Percentiles rank a stretch among this genome's conserved stretches.
phyloP scores from a whole-genome alignment of 2,113 vertebrate genomes.

The Scomber japonicus region DNA sequence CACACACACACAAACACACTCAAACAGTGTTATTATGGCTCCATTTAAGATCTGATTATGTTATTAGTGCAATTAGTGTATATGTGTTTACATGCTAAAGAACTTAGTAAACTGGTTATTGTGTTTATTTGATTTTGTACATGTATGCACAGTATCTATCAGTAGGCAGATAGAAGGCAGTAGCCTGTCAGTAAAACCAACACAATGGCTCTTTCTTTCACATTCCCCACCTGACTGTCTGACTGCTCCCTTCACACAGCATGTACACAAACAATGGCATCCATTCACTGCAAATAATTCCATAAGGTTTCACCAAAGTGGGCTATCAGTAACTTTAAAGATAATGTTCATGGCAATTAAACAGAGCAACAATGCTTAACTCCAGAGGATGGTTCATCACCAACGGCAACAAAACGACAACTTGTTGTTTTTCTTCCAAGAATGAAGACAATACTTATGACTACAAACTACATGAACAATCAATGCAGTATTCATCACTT shows the following conservation, averaged over 20 bases:
- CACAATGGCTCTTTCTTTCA: constrained; percentile 31
- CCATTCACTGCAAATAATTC: constrained; percentile 1
- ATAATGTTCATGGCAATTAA: background rate
- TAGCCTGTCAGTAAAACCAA: background rate
- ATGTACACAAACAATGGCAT: constrained; percentile 7
- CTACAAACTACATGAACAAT: too few relatives aligned
- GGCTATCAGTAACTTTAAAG: background rate
- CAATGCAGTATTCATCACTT: too few relatives aligned
- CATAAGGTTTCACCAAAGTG: background rate
- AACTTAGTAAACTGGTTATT: background rate
- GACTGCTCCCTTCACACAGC: constrained; percentile 2
- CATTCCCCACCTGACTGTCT: constrained; percentile 10
- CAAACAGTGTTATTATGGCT: background rate
- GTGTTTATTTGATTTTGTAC: background rate
- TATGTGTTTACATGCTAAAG: background rate
- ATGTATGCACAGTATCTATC: background rate
- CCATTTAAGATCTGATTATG: background rate
- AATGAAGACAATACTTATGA: too few relatives aligned
- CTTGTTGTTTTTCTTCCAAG: too few relatives aligned
- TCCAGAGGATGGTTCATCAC: too few relatives aligned
- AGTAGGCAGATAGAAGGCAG: background rate
- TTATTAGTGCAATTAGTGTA: background rate
- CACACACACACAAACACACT: background rate
- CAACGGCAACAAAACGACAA: too few relatives aligned
- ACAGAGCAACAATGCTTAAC: background rate